phyloP scores from a whole-genome alignment of 1,140 invertebrate species.

The Drosophila sucinea region DNA sequence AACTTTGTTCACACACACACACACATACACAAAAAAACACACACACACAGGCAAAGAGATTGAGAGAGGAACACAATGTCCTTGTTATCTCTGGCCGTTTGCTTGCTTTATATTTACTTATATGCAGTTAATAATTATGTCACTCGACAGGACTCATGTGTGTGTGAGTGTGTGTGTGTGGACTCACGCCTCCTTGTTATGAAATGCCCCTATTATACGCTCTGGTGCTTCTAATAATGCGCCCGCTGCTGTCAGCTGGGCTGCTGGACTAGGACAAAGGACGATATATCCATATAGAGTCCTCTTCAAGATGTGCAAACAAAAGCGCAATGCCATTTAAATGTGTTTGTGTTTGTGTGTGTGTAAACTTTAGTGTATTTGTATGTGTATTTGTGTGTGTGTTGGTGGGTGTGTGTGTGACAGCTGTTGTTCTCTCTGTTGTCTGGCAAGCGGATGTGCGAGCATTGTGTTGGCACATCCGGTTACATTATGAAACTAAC shows the following conservation, averaged over 20 bases:
- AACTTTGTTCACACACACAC: background rate
- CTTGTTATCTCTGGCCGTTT: slow-evolving; percentile 74
- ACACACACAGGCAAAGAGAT: slow-evolving; percentile 10
- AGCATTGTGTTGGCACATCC: slow-evolving; percentile 81
- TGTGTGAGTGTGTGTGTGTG: slow-evolving; percentile 35
- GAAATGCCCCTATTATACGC: slow-evolving; percentile 80
- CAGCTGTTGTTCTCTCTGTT: slow-evolving; percentile 73
- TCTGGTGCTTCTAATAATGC: slow-evolving; percentile 78
- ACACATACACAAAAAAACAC: slow-evolving; percentile 1
- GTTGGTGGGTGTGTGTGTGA: slow-evolving; percentile 58
- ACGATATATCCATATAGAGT: slow-evolving; percentile 29
- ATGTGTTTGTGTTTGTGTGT: slow-evolving; percentile 18
- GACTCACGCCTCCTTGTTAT: slow-evolving; percentile 74
- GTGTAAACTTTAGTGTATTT: slow-evolving; percentile 10
- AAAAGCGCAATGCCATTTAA: slow-evolving; percentile 71
- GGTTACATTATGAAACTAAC: slow-evolving; percentile 80
- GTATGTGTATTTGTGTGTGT: slow-evolving; percentile 4
- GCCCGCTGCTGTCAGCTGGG: slow-evolving; percentile 69
- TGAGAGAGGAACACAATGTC: slow-evolving; percentile 51
- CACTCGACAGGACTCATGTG: slow-evolving; percentile 46
- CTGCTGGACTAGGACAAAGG: slow-evolving; percentile 56
- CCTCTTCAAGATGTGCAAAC: slow-evolving; percentile 68
- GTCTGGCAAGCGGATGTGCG: slow-evolving; percentile 76
- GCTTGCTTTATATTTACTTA: slow-evolving; percentile 76
- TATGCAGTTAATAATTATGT: slow-evolving; percentile 81